Evolutionary conservation across 2,113 vertebrate genomes (phyloP).

Genomic region (Dicrurus megarhynchus): DNA sequence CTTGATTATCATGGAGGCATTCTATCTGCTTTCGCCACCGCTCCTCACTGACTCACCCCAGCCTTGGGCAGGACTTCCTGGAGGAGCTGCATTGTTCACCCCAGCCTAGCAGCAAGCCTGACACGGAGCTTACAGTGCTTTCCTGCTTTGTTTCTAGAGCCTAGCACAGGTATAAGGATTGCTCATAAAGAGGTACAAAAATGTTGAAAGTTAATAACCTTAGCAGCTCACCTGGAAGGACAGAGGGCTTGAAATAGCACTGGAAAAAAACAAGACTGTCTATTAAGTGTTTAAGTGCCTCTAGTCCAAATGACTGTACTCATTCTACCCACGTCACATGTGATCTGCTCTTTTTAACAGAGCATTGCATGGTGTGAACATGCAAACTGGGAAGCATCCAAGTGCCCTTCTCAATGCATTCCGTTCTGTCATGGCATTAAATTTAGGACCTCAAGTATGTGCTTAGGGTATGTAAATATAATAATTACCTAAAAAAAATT

Average conservation of each 20-base stretch:
- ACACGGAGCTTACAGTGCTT: not conserved
- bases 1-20: not conserved
- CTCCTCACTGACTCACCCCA: not conserved
- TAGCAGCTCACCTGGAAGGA: not conserved
- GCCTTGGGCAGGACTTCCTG: not conserved
- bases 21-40: rapidly evolving
- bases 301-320: not conserved
- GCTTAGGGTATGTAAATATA: not conserved
- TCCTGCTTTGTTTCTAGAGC: not conserved
- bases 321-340: not conserved
- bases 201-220: not conserved
- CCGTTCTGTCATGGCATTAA: not conserved
- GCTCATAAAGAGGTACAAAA: not conserved
- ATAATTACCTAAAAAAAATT: not conserved
- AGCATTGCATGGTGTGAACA: not conserved
- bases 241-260: not conserved
- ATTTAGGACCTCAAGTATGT: not conserved
- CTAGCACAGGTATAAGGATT: not conserved
- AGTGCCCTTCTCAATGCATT: not conserved
- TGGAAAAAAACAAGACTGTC: not conserved
- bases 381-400: not conserved
- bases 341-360: not conserved
- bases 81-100: not conserved
- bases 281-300: not conserved
- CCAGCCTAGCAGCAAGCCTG: not conserved